These are phyloP conservation scores for Ophthalmotilapia sp. DNA, from an alignment of 2,113 vertebrate genomes.

Conservation along the genomic window DNA sequence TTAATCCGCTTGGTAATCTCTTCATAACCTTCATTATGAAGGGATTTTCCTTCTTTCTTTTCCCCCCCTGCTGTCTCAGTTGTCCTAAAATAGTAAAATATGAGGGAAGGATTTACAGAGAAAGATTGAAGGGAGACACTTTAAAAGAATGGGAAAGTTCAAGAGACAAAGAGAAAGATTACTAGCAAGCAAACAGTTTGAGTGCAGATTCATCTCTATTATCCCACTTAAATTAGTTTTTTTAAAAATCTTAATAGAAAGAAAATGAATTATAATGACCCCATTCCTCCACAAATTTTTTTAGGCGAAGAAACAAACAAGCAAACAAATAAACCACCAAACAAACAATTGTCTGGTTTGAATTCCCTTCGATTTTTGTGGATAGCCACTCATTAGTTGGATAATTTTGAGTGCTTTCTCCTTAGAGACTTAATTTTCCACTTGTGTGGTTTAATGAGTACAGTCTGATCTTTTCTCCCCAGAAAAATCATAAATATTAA, in stretches of 20 bases:
- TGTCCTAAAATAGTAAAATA: background rate
- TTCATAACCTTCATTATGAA: slow-evolving; percentile 4
- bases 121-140: background rate
- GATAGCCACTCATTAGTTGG: slow-evolving; percentile 29
- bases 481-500: slow-evolving; percentile 45
- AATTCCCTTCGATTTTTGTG: slow-evolving; percentile 11
- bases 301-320: background rate
- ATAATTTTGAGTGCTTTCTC: slow-evolving; percentile 17
- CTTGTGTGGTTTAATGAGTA: slow-evolving; percentile 22
- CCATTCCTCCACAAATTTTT: background rate
- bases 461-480: slow-evolving; percentile 9
- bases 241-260: background rate
- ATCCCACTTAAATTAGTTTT: background rate
- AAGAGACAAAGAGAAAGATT: slow-evolving; percentile 15
- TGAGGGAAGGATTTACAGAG: slow-evolving; percentile 16
- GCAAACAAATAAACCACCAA: background rate
- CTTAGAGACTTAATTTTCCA: slow-evolving; percentile 33
- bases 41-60: background rate
- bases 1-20: slow-evolving; percentile 38
- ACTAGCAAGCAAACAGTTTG: slow-evolving; percentile 5
- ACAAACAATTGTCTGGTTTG: slow-evolving; percentile 1
- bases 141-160: background rate
- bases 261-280: background rate
- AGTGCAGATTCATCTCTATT: slow-evolving; percentile 26
- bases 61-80: accelerated